Conservation (phyloP, 1,140 invertebrate species). For the Zaprionus taronus region DNA sequence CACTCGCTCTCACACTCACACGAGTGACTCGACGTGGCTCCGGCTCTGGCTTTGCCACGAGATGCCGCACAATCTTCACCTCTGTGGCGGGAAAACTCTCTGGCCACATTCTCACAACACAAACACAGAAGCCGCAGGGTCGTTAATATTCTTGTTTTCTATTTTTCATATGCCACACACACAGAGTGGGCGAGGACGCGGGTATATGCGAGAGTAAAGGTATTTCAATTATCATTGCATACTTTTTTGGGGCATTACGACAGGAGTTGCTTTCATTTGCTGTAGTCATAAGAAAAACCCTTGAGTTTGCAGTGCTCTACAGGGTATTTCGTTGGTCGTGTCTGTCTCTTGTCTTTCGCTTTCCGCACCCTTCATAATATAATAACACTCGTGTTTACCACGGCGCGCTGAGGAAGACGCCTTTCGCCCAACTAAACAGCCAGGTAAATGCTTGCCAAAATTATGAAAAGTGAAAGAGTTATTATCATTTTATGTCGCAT, state of each 20-base stretch:
- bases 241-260: background rate
- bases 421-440: constrained; percentile 40
- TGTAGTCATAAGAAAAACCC: background rate
- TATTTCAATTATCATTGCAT: background rate
- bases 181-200: background rate
- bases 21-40: constrained; percentile 23
- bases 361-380: background rate
- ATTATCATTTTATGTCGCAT: constrained; percentile 70
- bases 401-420: background rate
- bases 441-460: constrained; percentile 63
- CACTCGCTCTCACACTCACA: constrained; percentile 34
- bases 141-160: constrained; percentile 55
- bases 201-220: background rate
- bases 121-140: constrained; percentile 42
- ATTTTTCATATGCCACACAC: constrained; percentile 13
- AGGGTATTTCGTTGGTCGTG: background rate
- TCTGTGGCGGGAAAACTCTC: constrained; percentile 36
- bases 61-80: constrained; percentile 31
- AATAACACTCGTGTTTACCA: constrained; percentile 35
- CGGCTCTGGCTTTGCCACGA: constrained; percentile 1
- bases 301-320: background rate
- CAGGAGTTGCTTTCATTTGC: background rate
- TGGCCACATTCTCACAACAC: constrained; percentile 30
- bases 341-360: background rate
- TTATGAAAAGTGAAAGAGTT: constrained; percentile 69